A percentile compares a stretch with the other conserved stretches of the same genome.
Conservation (phyloP, 2,888 invertebrate species). For the Ennomos fuscantarius region DNA sequence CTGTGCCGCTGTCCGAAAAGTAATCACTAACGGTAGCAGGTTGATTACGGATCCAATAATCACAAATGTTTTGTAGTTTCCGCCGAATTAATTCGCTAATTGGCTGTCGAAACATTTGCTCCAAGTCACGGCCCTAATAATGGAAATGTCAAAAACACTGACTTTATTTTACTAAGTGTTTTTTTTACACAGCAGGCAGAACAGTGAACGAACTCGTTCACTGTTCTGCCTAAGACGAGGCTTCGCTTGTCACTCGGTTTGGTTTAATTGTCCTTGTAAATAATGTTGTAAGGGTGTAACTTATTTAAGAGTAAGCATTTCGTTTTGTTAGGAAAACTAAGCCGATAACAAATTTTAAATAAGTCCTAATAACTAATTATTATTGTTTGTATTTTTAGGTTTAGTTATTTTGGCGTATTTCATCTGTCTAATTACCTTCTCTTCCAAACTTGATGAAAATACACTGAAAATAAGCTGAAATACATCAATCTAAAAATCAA, state of each 20-base stretch:
- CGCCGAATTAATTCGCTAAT: slow-evolving; percentile 17
- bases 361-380: no score
- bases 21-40: slow-evolving; percentile 20
- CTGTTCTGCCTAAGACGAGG: no score
- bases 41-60: slow-evolving; percentile 21
- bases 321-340: no score
- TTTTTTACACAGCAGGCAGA: not conserved
- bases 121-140: slow-evolving; percentile 1
- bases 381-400: no score
- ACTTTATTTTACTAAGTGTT: not conserved
- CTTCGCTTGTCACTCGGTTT: no score
- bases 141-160: not conserved
- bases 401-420: no score
- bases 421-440: not conserved
- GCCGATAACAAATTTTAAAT: no score
- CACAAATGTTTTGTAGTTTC: slow-evolving; percentile 19
- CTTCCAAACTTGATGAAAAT: slow-evolving; percentile 12
- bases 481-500: slow-evolving; percentile 13
- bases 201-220: not conserved
- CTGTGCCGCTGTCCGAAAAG: slow-evolving; percentile 14
- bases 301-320: no score
- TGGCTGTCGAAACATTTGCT: slow-evolving; percentile 8
- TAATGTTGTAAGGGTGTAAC: no score
- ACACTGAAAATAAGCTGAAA: slow-evolving; percentile 21
- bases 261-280: no score